Conservation (phyloP, 2,113 vertebrate species). For the Emydocephalus ijimae region DNA sequence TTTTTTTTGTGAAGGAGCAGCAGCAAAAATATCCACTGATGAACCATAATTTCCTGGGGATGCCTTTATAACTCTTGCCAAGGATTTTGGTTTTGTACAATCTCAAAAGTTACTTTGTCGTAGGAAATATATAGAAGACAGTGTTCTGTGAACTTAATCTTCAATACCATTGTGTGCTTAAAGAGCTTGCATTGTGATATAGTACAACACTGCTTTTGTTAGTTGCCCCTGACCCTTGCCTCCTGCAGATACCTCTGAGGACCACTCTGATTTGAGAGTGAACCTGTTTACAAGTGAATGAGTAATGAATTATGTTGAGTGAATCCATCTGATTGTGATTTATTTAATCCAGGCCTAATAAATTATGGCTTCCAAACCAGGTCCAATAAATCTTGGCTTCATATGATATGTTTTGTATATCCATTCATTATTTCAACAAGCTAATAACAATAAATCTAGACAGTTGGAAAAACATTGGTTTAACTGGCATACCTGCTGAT, state of each 20-base stretch:
- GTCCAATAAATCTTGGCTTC: neutral
- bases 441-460: neutral
- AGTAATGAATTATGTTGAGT: neutral
- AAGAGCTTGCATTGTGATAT: neutral
- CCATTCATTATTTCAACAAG: neutral
- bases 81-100: neutral
- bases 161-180: neutral
- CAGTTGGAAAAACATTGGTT: neutral
- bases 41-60: neutral
- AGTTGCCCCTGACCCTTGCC: neutral
- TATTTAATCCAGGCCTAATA: neutral
- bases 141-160: neutral
- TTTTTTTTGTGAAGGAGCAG: neutral
- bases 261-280: neutral
- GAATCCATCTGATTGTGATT: neutral
- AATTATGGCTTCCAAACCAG: neutral
- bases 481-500: neutral
- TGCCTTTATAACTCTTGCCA: neutral
- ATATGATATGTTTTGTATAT: neutral
- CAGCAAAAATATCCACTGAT: neutral
- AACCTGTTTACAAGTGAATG: neutral
- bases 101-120: neutral
- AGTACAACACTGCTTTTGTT: neutral
- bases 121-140: neutral
- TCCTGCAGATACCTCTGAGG: neutral